These are phyloP conservation scores for Danaus melanippus DNA, from an alignment of 1,140 invertebrate genomes.

Conservation along the genomic window DNA sequence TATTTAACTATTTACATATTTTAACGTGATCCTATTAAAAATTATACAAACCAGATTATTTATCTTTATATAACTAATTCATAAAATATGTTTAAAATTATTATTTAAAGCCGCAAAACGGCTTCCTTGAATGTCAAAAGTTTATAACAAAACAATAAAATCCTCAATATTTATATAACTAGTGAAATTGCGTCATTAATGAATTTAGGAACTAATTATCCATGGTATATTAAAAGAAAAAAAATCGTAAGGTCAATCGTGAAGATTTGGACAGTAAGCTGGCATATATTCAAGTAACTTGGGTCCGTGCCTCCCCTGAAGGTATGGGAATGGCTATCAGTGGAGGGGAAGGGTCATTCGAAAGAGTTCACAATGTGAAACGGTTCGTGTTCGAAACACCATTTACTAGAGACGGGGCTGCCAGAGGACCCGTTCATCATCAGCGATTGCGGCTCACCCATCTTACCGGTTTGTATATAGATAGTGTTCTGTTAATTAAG, in stretches of 20 bases:
- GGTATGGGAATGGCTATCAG: conserved; percentile 29
- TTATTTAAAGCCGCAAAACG: too few species aligned
- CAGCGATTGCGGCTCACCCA: conserved; percentile 92
- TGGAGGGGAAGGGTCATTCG: conserved; percentile 42
- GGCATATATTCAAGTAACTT: conserved; percentile 93
- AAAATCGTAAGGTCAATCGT: conserved; percentile 77
- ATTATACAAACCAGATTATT: conserved; percentile 13
- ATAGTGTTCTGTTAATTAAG: too few species aligned
- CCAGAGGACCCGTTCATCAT: conserved; percentile 86
- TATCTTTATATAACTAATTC: not conserved
- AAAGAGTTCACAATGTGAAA: conserved; percentile 86
- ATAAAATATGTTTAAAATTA: too few species aligned
- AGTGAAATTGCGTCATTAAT: too few species aligned
- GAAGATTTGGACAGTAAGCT: conserved; percentile 85
- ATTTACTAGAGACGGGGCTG: conserved; percentile 87
- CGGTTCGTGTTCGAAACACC: conserved; percentile 95
- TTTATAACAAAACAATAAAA: too few species aligned
- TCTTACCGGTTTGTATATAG: conserved; percentile 77
- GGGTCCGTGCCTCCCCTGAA: conserved; percentile 73
- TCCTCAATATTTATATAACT: too few species aligned
- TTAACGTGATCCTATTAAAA: too few species aligned
- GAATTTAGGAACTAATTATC: too few species aligned
- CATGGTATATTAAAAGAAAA: too few species aligned
- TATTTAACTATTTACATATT: not conserved
- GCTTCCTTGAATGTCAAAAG: too few species aligned